These are phyloP conservation scores for Pachypanchax playfairii DNA, from an alignment of 2,113 vertebrate genomes.

Conservation along the genomic window DNA sequence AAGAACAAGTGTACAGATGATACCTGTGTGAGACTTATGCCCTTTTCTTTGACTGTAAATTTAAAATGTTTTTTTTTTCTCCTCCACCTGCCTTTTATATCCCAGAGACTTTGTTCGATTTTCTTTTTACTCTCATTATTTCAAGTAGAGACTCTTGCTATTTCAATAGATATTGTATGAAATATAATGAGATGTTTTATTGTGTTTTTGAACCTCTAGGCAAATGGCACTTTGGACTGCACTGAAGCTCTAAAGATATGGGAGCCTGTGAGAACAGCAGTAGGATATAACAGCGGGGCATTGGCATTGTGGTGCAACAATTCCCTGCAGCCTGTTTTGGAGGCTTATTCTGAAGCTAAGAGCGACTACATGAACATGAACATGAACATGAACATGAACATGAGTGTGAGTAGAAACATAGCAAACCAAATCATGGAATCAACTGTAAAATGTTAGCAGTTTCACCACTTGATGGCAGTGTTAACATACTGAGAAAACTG, in stretches of 20 bases:
- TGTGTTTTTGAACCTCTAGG: constrained; percentile 53
- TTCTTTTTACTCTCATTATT: neutral
- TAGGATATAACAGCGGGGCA: constrained; percentile 36
- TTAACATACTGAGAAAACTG: constrained; percentile 36
- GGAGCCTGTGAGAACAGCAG: constrained; percentile 53
- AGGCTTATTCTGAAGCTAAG: constrained; percentile 6
- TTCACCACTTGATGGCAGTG: constrained; percentile 73
- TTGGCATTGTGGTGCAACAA: constrained; percentile 69
- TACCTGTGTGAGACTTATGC: constrained; percentile 57
- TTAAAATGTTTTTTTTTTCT: constrained; percentile 18
- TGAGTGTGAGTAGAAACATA: constrained; percentile 66
- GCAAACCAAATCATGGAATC: neutral
- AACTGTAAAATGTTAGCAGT: neutral
- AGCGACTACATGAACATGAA: constrained; percentile 27
- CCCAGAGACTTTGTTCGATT: constrained; percentile 11
- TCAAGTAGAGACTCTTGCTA: constrained; percentile 25
- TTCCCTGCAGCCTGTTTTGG: constrained; percentile 60
- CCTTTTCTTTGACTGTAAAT: constrained; percentile 26
- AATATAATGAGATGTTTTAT: constrained; percentile 5
- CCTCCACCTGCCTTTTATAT: constrained; percentile 20
- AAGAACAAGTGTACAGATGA: constrained; percentile 5
- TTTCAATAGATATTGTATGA: constrained; percentile 12
- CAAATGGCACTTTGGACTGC: constrained; percentile 66
- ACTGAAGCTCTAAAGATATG: constrained; percentile 53
- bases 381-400: no score